phyloP scores from a whole-genome alignment of 2,888 invertebrate species.

The Adela reaumurella region DNA sequence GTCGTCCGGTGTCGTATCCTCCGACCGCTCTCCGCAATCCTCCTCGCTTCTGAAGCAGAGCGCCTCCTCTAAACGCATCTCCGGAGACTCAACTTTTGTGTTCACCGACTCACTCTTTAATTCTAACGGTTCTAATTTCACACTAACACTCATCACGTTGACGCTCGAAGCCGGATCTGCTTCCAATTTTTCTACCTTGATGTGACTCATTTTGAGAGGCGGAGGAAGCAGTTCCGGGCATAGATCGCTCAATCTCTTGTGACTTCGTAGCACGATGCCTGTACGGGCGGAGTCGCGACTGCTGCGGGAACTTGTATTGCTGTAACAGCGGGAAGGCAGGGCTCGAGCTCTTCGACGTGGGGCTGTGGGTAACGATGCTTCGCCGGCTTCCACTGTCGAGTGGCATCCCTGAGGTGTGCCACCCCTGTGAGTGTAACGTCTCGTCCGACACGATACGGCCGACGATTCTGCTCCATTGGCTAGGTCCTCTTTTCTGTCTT shows the following conservation, averaged over 20 bases:
- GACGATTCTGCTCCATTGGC: constrained; percentile 47
- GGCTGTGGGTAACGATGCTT: constrained; percentile 30
- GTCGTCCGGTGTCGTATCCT: background rate
- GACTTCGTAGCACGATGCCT: constrained; percentile 61
- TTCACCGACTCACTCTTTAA: background rate
- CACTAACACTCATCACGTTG: background rate
- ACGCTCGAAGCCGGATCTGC: constrained; percentile 5
- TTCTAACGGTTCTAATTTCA: background rate
- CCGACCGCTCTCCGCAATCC: background rate
- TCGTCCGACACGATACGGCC: constrained; percentile 33
- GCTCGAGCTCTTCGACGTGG: constrained; percentile 26
- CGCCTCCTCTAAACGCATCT: background rate
- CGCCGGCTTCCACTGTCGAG: constrained; percentile 32
- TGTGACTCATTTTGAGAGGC: background rate
- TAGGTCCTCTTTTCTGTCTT: constrained; percentile 29
- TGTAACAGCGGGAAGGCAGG: constrained; percentile 37
- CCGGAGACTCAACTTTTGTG: background rate
- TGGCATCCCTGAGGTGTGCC: constrained; percentile 8
- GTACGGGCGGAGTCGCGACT: constrained; percentile 38
- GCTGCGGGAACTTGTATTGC: constrained; percentile 47
- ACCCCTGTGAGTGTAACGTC: constrained; percentile 15
- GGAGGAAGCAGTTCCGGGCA: constrained; percentile 10
- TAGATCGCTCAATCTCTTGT: constrained; percentile 44
- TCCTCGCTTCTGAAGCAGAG: background rate
- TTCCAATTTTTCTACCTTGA: background rate